phyloP scores from a whole-genome alignment of 1,140 invertebrate genomes.

The Bombus sylvicola region DNA sequence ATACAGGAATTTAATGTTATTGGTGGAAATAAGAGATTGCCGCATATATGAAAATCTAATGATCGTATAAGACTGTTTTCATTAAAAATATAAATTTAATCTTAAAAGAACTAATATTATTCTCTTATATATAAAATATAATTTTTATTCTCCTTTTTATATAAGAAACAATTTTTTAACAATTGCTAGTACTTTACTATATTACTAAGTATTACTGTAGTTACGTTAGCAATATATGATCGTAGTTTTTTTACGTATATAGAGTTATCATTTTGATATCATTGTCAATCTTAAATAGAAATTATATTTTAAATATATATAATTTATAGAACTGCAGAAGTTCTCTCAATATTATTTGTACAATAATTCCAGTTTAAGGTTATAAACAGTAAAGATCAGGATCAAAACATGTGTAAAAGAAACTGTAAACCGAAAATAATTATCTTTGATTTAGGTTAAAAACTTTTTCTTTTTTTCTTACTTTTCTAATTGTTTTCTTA shows the following conservation, averaged over 20 bases:
- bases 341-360: not conserved
- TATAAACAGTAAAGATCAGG: not conserved
- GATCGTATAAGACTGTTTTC: not conserved
- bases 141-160: not conserved
- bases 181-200: not conserved
- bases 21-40: not conserved
- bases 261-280: no score
- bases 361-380: not conserved
- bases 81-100: not conserved
- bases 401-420: constrained; percentile 13
- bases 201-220: not conserved
- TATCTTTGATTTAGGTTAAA: constrained; percentile 84
- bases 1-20: not conserved
- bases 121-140: not conserved
- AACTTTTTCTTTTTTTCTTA: not conserved
- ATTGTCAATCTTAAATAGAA: not conserved
- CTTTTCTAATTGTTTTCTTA: not conserved
- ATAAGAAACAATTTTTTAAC: not conserved
- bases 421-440: constrained; percentile 81
- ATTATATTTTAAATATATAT: not conserved
- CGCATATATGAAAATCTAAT: not conserved
- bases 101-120: not conserved
- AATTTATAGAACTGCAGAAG: not conserved
- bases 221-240: no score
- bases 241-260: not conserved